Percentiles rank a stretch among this genome's conserved stretches.
These are phyloP conservation scores for Arizona elegans DNA, from an alignment of 2,113 vertebrate species.

Conservation along the genomic window DNA sequence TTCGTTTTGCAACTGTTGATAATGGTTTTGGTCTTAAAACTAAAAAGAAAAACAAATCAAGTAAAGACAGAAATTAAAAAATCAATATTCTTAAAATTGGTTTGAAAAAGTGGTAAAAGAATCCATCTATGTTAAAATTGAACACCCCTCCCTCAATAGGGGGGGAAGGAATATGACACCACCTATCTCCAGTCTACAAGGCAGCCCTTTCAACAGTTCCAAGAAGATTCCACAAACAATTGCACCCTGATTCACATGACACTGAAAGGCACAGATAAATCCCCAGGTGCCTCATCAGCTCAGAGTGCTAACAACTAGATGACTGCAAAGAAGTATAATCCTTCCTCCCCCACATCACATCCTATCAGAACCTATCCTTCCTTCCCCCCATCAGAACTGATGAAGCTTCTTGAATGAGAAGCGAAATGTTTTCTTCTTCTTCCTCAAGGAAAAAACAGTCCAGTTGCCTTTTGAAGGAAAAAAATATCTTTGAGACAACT, in stretches of 20 bases:
- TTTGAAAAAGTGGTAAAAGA: not conserved
- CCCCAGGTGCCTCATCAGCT: not conserved
- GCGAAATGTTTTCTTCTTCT: not conserved
- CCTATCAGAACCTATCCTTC: not conserved
- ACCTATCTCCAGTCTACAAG: not conserved
- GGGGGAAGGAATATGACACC: not conserved
- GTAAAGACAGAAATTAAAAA: not conserved
- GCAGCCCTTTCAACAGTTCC: not conserved
- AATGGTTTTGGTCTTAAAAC: conserved; percentile 86
- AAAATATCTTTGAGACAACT: not conserved
- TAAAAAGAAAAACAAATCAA: conserved; percentile 50
- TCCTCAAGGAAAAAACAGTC: not conserved
- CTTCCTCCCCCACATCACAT: not conserved
- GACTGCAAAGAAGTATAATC: not conserved
- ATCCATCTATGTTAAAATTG: not conserved
- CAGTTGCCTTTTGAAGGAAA: not conserved
- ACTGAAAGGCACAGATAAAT: not conserved
- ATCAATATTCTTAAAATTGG: not conserved
- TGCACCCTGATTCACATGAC: not conserved
- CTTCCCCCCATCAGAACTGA: not conserved
- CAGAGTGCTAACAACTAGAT: not conserved
- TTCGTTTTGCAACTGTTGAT: conserved; percentile 81
- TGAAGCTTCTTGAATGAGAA: not conserved
- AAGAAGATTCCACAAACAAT: not conserved
- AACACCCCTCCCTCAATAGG: not conserved